These are phyloP conservation scores for Phyllostomus discolor DNA, from an alignment of 2,113 vertebrate genomes.

Conservation along the genomic window DNA sequence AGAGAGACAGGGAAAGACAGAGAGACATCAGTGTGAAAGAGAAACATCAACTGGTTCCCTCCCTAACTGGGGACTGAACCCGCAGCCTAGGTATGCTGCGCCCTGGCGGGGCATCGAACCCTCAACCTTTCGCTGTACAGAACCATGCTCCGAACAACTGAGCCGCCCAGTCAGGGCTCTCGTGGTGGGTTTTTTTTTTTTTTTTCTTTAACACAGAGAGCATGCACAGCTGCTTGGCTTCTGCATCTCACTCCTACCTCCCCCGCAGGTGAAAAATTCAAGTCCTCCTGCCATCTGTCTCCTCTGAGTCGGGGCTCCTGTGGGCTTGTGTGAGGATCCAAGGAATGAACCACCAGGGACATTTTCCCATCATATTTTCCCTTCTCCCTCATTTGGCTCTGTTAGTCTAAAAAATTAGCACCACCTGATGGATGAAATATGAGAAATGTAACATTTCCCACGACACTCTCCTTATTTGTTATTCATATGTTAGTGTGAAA, in stretches of 20 bases:
- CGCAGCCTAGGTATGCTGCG: too few species aligned
- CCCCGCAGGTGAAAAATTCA: neutral
- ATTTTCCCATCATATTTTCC: too few species aligned
- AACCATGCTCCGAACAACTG: too few species aligned
- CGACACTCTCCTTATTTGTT: neutral
- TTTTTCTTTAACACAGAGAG: too few species aligned
- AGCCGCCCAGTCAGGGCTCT: too few species aligned
- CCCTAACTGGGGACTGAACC: too few species aligned
- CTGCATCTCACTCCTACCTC: neutral
- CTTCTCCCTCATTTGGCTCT: neutral
- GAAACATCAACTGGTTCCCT: too few species aligned
- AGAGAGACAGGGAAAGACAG: too few species aligned
- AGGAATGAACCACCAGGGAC: neutral
- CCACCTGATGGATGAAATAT: neutral
- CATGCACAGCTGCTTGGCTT: fast-evolving
- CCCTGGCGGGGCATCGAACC: too few species aligned
- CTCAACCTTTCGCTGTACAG: too few species aligned
- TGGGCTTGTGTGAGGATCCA: neutral
- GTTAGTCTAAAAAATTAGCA: neutral
- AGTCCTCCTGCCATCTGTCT: fast-evolving
- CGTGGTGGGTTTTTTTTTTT: neutral
- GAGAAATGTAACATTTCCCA: neutral
- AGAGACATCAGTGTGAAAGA: too few species aligned
- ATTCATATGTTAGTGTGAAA: neutral
- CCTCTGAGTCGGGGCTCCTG: neutral